phyloP scores from a whole-genome alignment of 30 jellyfish, hydroid and myxozoan species.

The Clytia hemisphaerica region DNA sequence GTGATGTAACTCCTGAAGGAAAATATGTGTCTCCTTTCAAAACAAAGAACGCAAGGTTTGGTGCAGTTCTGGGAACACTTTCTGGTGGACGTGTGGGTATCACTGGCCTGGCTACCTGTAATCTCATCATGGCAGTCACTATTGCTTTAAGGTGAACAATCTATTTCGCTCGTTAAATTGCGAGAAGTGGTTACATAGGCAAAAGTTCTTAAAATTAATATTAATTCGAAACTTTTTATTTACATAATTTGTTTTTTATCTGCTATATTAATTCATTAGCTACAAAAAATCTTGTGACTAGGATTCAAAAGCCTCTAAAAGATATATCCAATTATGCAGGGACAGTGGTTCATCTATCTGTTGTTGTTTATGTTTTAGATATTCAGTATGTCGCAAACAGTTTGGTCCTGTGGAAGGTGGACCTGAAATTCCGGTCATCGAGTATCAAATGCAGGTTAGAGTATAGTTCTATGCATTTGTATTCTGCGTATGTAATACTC shows the following conservation, averaged over 20 bases:
- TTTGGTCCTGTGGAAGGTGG: slow-evolving; percentile 82
- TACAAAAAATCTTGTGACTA: no score
- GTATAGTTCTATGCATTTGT: background rate
- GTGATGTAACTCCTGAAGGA: slow-evolving; percentile 97
- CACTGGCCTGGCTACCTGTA: slow-evolving; percentile 49
- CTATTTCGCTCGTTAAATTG: background rate
- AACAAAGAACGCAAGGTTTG: slow-evolving; percentile 61
- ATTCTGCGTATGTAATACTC: background rate
- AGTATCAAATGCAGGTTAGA: slow-evolving; percentile 89
- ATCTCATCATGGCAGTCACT: slow-evolving; percentile 55
- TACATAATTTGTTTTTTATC: no score
- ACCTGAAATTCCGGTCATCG: slow-evolving; percentile 71
- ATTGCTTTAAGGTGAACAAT: slow-evolving; percentile 66
- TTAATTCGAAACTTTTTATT: no score
- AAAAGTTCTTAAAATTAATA: no score
- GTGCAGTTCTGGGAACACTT: slow-evolving; percentile 86
- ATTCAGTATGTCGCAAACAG: slow-evolving; percentile 86
- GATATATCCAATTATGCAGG: no score
- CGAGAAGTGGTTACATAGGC: background rate
- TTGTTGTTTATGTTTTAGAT: slow-evolving; percentile 15
- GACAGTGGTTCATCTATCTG: no score
- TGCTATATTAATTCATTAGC: no score
- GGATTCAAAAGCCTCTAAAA: no score
- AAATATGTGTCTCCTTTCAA: slow-evolving; percentile 63
- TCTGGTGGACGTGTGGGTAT: slow-evolving; percentile 92